Percentiles rank a stretch among this genome's conserved stretches.
Evolutionary conservation across 2,113 vertebrate genomes (phyloP).

Genomic region (Gymnocephalus cernua): DNA sequence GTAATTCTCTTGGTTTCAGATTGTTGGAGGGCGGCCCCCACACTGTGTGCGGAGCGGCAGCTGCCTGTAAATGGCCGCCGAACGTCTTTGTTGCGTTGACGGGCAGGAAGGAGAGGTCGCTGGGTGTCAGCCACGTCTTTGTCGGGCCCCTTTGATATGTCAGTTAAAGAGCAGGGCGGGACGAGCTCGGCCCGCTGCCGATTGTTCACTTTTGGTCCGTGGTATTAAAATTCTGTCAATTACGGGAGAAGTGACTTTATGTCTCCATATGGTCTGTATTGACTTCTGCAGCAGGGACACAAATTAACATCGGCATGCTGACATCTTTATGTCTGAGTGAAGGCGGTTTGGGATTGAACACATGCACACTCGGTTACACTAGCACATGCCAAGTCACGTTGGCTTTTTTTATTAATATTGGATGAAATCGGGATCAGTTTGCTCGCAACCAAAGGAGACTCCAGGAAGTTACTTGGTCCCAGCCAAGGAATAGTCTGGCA

Average conservation of each 20-base stretch:
- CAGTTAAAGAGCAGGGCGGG: slow-evolving; percentile 23
- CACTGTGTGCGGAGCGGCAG: slow-evolving; percentile 52
- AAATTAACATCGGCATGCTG: slow-evolving; percentile 13
- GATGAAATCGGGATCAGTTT: too few species aligned
- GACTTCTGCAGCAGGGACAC: slow-evolving; percentile 9
- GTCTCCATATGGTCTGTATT: slow-evolving; percentile 50
- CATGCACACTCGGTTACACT: background rate
- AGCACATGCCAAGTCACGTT: background rate
- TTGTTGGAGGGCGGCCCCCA: slow-evolving; percentile 11
- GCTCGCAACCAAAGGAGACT: too few species aligned
- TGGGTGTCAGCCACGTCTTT: slow-evolving; percentile 62
- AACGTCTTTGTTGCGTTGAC: slow-evolving; percentile 70
- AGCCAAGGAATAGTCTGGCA: too few species aligned
- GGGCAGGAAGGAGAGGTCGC: slow-evolving; percentile 63
- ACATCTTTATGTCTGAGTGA: background rate
- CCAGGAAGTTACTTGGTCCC: too few species aligned
- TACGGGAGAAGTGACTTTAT: background rate
- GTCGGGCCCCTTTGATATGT: slow-evolving; percentile 27
- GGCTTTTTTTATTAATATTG: background rate
- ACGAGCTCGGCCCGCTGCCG: slow-evolving; percentile 19
- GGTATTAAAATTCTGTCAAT: slow-evolving; percentile 34
- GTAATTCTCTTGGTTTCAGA: slow-evolving; percentile 55
- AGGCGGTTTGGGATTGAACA: background rate
- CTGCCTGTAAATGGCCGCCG: slow-evolving; percentile 58
- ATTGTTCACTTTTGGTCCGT: slow-evolving; percentile 24